phyloP scores from a whole-genome alignment of 2,888 invertebrate species.

The Drosophila acutilabella region DNA sequence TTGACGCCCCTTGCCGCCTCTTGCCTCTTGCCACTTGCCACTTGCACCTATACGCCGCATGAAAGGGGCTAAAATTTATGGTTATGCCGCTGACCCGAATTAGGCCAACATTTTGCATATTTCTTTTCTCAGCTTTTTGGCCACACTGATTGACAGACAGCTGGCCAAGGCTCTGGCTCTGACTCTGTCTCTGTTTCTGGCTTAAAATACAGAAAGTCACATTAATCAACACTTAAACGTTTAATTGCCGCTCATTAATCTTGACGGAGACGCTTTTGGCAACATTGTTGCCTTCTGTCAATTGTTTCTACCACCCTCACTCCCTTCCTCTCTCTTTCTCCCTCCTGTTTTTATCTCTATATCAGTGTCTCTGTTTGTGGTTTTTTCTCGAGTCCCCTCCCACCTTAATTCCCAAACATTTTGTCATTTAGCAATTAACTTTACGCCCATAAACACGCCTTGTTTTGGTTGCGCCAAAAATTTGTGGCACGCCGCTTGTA shows the following conservation, averaged over 20 bases:
- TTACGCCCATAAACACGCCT: conserved; percentile 56
- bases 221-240: conserved; percentile 82
- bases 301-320: conserved; percentile 45
- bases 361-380: background rate
- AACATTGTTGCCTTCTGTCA: conserved; percentile 45
- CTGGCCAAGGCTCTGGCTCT: conserved; percentile 17
- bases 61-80: conserved; percentile 47
- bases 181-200: background rate
- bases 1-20: conserved; percentile 9
- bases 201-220: conserved; percentile 67
- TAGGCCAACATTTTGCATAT: conserved; percentile 67
- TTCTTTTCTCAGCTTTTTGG: conserved; percentile 36
- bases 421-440: conserved; percentile 81
- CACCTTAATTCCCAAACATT: conserved; percentile 35
- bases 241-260: conserved; percentile 79
- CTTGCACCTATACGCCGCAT: conserved; percentile 45
- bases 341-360: background rate
- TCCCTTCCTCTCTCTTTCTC: background rate
- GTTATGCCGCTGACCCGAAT: conserved; percentile 58
- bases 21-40: conserved; percentile 3
- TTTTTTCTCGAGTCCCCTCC: conserved; percentile 33
- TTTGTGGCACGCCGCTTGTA: conserved; percentile 78
- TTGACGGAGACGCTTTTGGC: conserved; percentile 36
- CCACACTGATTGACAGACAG: conserved; percentile 62
- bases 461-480: conserved; percentile 59